These are phyloP conservation scores for Nesogale talazaci DNA, from an alignment of 2,113 vertebrate species.

Conservation along the genomic window DNA sequence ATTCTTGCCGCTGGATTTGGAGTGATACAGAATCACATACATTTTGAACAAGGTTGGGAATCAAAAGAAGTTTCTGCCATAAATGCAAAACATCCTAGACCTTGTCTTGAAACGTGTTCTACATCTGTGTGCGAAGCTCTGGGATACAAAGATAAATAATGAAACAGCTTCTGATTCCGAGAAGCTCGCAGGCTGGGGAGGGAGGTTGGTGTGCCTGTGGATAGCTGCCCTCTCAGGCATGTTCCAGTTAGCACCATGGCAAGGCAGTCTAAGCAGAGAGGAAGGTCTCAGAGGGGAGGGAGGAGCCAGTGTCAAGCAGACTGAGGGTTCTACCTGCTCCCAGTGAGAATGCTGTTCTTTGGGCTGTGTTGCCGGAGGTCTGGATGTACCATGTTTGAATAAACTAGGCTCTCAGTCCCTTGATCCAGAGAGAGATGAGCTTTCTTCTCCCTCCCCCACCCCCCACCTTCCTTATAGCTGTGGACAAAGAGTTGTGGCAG, in stretches of 20 bases:
- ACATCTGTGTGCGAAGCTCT: background rate
- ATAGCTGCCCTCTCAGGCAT: accelerated
- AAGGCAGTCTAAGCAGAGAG: accelerated
- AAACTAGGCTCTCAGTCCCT: background rate
- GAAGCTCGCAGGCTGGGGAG: background rate
- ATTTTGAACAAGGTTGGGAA: constrained; percentile 28
- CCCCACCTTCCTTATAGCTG: background rate
- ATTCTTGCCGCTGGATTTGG: background rate
- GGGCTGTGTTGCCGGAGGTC: background rate
- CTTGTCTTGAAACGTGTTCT: background rate
- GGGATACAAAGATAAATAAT: background rate
- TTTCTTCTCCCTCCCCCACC: background rate
- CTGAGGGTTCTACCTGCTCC: background rate
- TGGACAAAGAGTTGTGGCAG: background rate
- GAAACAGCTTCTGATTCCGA: background rate
- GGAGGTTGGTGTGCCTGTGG: background rate
- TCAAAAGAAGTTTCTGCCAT: background rate
- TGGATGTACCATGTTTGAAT: background rate
- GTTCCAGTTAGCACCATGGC: accelerated
- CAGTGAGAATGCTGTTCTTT: too few species aligned
- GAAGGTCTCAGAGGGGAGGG: background rate
- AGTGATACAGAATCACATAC: background rate
- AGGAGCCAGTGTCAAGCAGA: background rate
- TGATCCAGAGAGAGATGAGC: background rate
- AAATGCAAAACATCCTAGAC: background rate